Base-by-base conservation (phyloP, 1,140 invertebrate species). In the Drosophila pallidifrons region DNA sequence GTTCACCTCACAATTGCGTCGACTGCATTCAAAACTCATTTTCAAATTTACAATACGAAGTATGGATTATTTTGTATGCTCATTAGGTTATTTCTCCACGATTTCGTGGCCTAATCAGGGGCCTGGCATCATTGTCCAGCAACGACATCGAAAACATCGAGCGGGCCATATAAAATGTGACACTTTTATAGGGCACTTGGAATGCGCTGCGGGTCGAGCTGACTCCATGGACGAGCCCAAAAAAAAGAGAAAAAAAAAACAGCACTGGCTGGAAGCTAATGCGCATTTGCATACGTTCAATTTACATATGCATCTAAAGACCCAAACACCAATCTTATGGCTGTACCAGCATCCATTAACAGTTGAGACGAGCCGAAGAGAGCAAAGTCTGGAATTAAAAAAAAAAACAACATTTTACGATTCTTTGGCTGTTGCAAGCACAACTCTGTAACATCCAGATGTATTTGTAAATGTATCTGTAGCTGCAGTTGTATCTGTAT, bases 131-230 rank as follows among this genome's bases (percentile, higher is more conserved):
- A 38, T 55, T 20, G 15, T 47, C 46, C 46, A 7, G 7, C 45
- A 20, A 32, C 57, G n/a, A 38, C 41, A 38, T 63, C 64, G 55
- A 25, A 71, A 63, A 30, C 43, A 46, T 28, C 25, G 57, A 16
- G 20, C 63, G 60, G 72, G 45, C 55, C 58, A 83, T 67, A 83
- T 83, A 88, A 88, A 83, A 81, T 75, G 85, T 81, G 83, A 88
- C 85, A 89, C 83, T 88, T 89, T 88, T 89, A 88, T 89, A 81
- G 83, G 80, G 83, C 83, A 75, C 64, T 83, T 57, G 77, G 83
- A 88, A 88, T 88, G 73, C 78, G 51, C 82, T 58, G 78, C 81
- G 73, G 81, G 77, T 46, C 28, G 76, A 69, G 35, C 25, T 58
- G 15, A 35, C 46, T 58, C 68, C 64, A 63, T 82, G 71, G 67